A percentile compares a stretch with the other conserved stretches of the same genome.
Evolutionary conservation across 2,113 vertebrate species (phyloP).

Genomic region (Petroica traversi): DNA sequence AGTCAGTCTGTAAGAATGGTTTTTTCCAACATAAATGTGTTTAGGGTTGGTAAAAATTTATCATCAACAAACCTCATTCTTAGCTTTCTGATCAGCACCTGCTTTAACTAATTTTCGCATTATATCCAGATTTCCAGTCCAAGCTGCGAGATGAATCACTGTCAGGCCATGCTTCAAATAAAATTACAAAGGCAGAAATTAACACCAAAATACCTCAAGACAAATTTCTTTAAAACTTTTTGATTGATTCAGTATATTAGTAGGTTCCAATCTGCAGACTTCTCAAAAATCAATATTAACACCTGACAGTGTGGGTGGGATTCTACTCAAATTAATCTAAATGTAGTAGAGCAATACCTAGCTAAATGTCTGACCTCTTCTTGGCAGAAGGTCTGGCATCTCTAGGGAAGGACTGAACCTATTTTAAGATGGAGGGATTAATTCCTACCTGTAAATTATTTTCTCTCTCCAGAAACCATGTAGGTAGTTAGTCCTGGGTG

Average conservation of each 20-base stretch:
- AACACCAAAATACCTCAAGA: neutral
- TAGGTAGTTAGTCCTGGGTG: neutral
- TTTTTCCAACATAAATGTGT: neutral
- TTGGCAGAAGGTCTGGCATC: neutral
- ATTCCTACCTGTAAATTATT: neutral
- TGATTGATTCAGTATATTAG: neutral
- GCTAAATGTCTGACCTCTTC: neutral
- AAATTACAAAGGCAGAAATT: conserved; percentile 28
- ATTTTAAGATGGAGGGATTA: neutral
- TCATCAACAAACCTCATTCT: conserved; percentile 78
- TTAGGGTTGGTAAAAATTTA: neutral
- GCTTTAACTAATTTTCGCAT: conserved; percentile 84
- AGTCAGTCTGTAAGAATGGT: neutral
- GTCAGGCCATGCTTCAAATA: conserved; percentile 82
- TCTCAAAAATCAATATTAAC: neutral
- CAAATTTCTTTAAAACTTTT: neutral
- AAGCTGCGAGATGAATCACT: conserved; percentile 87
- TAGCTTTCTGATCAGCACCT: conserved; percentile 85
- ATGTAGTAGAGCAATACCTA: neutral
- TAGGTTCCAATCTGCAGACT: neutral
- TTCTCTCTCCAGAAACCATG: neutral
- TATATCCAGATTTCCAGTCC: conserved; percentile 87
- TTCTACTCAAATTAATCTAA: neutral
- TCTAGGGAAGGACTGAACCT: neutral
- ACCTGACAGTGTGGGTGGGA: neutral